Percentiles rank a stretch among this genome's conserved stretches.
These are phyloP conservation scores for Aplidium turbinatum DNA, from an alignment of 23 tunicate species.

Conservation along the genomic window DNA sequence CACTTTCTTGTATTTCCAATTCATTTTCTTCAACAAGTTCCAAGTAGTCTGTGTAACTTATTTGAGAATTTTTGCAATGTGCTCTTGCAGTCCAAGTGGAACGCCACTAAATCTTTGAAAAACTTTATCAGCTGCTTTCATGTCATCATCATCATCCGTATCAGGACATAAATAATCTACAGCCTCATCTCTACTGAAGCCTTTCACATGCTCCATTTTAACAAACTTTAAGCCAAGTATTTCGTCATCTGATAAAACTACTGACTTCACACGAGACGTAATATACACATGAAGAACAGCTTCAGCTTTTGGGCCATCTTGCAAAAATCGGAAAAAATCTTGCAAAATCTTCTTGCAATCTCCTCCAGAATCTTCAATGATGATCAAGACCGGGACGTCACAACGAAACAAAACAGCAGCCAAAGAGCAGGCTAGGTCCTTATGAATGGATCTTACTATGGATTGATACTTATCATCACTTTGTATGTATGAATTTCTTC, in stretches of 20 bases:
- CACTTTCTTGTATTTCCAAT: background rate
- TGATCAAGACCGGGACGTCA: conserved; percentile 6
- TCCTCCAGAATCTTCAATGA: conserved; percentile 22
- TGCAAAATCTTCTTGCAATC: background rate
- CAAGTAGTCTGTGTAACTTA: conserved; percentile 16
- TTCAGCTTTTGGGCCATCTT: background rate
- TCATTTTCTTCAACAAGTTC: background rate
- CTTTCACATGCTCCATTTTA: background rate
- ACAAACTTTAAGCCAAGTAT: background rate
- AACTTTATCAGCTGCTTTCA: conserved; percentile 7
- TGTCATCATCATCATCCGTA: background rate
- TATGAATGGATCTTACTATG: background rate
- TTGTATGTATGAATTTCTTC: background rate
- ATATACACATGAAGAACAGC: conserved; percentile 13
- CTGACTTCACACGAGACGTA: background rate
- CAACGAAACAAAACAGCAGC: background rate
- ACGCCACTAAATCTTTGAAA: conserved; percentile 12
- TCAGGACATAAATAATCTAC: background rate
- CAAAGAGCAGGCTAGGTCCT: background rate
- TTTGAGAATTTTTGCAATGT: conserved; percentile 14
- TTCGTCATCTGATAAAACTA: background rate
- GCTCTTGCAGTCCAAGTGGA: conserved; percentile 27
- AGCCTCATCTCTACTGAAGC: conserved; percentile 25
- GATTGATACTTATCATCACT: background rate
- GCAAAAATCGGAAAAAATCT: background rate